Conservation (phyloP, 2,113 vertebrate species). For the Pterocles burchelli region DNA sequence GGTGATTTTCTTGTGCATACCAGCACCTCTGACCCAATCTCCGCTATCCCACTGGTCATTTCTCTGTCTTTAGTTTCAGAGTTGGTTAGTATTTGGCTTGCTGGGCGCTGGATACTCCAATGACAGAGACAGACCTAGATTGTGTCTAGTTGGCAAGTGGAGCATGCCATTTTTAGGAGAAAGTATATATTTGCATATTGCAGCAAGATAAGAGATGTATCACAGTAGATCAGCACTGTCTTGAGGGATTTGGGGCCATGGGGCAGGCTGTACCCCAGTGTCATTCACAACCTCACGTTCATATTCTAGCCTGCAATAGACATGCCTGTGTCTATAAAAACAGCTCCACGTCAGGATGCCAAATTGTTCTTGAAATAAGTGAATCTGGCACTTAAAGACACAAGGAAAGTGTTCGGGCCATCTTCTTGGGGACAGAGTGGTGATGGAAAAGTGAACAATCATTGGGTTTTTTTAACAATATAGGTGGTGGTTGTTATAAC, state of each 20-base stretch:
- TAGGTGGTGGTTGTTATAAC: background rate
- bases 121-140: background rate
- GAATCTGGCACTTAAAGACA: background rate
- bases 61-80: background rate
- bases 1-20: background rate
- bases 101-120: background rate
- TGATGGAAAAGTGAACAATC: background rate
- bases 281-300: background rate
- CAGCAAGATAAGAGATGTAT: background rate
- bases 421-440: background rate
- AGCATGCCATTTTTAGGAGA: background rate
- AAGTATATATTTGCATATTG: background rate
- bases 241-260: background rate
- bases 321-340: background rate
- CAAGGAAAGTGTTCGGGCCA: background rate
- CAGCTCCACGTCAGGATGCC: background rate
- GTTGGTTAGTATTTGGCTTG: background rate
- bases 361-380: background rate
- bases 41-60: background rate
- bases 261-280: background rate
- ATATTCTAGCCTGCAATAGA: background rate
- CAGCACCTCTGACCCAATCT: background rate
- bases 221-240: background rate
- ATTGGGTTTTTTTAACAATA: background rate
- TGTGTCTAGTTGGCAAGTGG: background rate